These are phyloP conservation scores for Deroptyus accipitrinus DNA, from an alignment of 2,113 vertebrate species.

Conservation along the genomic window DNA sequence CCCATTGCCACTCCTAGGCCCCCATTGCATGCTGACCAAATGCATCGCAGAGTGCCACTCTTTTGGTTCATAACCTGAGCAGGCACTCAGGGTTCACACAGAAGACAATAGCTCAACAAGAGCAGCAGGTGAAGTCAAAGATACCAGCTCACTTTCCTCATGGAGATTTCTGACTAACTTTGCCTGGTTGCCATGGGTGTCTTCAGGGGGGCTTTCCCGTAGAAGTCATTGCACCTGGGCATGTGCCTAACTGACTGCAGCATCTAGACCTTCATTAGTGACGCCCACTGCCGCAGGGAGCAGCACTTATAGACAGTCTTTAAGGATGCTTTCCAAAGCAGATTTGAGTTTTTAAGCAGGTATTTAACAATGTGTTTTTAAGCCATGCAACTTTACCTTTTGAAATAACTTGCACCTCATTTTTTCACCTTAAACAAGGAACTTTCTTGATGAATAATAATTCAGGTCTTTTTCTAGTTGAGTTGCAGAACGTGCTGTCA, in stretches of 20 bases:
- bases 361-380: not conserved
- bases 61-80: not conserved
- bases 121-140: not conserved
- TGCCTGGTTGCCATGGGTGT: not conserved
- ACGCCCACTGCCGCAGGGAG: not conserved
- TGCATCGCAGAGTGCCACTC: too few species aligned
- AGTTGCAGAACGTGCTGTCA: not conserved
- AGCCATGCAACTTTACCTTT: not conserved
- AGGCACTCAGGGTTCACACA: fast-evolving
- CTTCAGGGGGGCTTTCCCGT: not conserved
- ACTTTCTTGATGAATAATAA: not conserved
- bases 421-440: not conserved
- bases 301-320: not conserved
- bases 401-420: not conserved
- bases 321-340: not conserved
- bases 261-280: not conserved
- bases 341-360: not conserved
- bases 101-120: not conserved
- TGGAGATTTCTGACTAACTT: not conserved
- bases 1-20: not conserved
- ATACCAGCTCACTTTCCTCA: not conserved
- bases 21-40: not conserved
- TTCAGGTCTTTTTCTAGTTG: not conserved
- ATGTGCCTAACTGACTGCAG: not conserved
- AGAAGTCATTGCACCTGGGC: not conserved